phyloP scores from a whole-genome alignment of 2,888 invertebrate genomes.

The Thereva nobilitata region DNA sequence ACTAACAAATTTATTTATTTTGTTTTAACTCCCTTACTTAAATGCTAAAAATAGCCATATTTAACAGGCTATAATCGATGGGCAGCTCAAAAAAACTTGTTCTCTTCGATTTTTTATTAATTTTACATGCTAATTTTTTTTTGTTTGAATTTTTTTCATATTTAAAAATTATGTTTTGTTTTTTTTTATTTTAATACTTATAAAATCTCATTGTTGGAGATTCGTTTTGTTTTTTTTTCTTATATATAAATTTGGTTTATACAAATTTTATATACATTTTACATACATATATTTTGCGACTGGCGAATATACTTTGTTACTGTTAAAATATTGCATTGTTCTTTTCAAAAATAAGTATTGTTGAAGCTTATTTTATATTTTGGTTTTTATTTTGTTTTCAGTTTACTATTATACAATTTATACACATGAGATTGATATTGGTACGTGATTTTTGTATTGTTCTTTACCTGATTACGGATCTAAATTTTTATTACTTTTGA shows the following conservation, averaged over 20 bases:
- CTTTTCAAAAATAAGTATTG: constrained; percentile 31
- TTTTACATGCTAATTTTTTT: constrained; percentile 2
- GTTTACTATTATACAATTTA: constrained; percentile 5
- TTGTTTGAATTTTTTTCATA: not conserved
- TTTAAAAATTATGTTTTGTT: no score
- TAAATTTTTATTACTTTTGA: not conserved
- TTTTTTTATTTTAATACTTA: no score
- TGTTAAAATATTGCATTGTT: constrained; percentile 35
- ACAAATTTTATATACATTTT: no score
- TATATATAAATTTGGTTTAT: no score
- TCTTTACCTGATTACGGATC: no score
- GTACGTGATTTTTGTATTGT: not conserved
- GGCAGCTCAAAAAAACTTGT: constrained; percentile 28
- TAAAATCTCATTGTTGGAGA: no score
- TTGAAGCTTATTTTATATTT: constrained; percentile 25
- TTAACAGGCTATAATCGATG: constrained; percentile 24
- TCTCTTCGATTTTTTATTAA: constrained; percentile 15
- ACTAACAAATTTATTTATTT: not conserved
- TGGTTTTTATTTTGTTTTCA: constrained; percentile 5
- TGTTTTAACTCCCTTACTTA: constrained; percentile 14
- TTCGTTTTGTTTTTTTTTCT: no score
- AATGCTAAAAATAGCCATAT: constrained; percentile 23
- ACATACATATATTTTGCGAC: no score
- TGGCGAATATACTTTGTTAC: not conserved
- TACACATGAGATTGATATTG: constrained; percentile 27